Conservation (phyloP, 2,888 invertebrate species). For the Abrostola tripartita region DNA sequence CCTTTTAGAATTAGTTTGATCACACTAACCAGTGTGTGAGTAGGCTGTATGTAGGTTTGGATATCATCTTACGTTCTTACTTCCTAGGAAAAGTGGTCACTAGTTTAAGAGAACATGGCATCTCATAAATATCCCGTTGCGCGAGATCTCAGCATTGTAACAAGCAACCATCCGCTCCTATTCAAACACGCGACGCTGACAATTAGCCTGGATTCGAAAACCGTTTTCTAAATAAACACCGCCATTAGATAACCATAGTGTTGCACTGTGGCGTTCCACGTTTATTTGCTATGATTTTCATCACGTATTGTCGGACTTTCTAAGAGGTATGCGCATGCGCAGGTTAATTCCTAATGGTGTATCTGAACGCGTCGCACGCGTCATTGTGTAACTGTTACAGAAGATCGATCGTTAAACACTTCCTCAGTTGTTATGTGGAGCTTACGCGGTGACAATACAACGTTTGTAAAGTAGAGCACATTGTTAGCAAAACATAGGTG, state of each 20-base stretch:
- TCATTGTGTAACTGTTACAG: conserved; percentile 63
- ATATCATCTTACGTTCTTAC: background rate
- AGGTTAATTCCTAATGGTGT: conserved; percentile 56
- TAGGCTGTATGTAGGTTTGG: too few relatives aligned
- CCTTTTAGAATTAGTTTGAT: too few relatives aligned
- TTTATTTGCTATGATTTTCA: conserved; percentile 63
- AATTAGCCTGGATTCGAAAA: conserved; percentile 49
- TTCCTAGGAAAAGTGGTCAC: background rate
- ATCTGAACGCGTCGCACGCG: conserved; percentile 63
- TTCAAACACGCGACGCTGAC: conserved; percentile 43
- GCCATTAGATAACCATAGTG: conserved; percentile 49
- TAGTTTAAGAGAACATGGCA: conserved; percentile 11
- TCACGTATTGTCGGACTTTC: conserved; percentile 76
- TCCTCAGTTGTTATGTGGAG: conserved; percentile 41
- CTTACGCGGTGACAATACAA: conserved; percentile 4
- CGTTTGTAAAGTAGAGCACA: conserved; percentile 11
- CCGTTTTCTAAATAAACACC: conserved; percentile 56
- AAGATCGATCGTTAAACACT: conserved; percentile 50
- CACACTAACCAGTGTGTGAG: too few relatives aligned
- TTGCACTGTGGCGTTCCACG: conserved; percentile 42
- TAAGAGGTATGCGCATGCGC: conserved; percentile 64
- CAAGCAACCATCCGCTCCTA: conserved; percentile 9
- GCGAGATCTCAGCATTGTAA: conserved; percentile 10
- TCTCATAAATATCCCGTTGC: conserved; percentile 3
- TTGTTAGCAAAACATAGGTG: background rate